Conservation (phyloP, 2,113 vertebrate species). For the Platichthys flesus region DNA sequence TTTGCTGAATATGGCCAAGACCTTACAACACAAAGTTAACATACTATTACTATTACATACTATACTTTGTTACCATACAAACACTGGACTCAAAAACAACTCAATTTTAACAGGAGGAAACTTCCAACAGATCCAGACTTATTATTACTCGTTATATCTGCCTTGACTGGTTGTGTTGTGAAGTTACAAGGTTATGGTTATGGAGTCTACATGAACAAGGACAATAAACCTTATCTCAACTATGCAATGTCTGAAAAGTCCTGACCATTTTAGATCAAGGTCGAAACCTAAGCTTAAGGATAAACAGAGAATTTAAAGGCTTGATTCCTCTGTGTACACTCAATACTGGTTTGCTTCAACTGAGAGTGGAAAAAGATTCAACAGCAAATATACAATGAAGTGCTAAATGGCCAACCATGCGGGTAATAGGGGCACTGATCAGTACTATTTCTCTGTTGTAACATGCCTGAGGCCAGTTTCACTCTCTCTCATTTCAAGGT, state of each 20-base stretch:
- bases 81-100: too few species aligned
- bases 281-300: background rate
- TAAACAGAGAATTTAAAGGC: background rate
- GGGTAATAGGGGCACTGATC: slow-evolving; percentile 34
- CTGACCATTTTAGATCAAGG: slow-evolving; percentile 8
- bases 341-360: slow-evolving; percentile 39
- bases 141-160: background rate
- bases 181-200: background rate
- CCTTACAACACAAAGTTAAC: too few species aligned
- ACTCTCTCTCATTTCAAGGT: slow-evolving; percentile 51
- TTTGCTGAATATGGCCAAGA: too few species aligned
- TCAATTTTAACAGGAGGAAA: too few species aligned
- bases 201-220: background rate
- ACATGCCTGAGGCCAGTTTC: slow-evolving; percentile 12
- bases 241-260: background rate
- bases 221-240: background rate
- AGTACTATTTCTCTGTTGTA: slow-evolving; percentile 10
- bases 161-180: background rate
- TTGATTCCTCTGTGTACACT: slow-evolving; percentile 44
- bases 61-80: too few species aligned
- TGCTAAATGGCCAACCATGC: slow-evolving; percentile 24
- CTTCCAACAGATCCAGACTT: too few species aligned
- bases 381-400: slow-evolving; percentile 40
- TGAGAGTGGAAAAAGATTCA: slow-evolving; percentile 41
- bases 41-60: too few species aligned